Conservation (phyloP, 2,113 vertebrate genomes). For the Apistogramma diplotaenia region DNA sequence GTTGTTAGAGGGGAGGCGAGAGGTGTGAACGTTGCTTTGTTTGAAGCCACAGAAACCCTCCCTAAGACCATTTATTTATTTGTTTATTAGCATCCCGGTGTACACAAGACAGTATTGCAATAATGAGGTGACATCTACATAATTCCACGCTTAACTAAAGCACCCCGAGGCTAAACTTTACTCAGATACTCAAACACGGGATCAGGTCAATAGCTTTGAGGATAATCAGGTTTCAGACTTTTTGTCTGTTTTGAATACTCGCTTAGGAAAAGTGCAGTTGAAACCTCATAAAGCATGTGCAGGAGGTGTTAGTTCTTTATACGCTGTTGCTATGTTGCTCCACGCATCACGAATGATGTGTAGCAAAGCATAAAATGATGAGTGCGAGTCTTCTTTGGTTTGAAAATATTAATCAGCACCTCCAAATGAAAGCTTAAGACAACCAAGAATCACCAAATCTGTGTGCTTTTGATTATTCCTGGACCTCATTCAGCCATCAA, state of each 20-base stretch:
- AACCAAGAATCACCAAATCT: not conserved
- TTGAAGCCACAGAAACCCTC: constrained; percentile 41
- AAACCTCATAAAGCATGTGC: not conserved
- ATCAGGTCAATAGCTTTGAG: constrained; percentile 56
- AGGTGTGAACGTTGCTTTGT: constrained; percentile 50
- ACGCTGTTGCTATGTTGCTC: not conserved
- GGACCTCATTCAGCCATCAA: not conserved
- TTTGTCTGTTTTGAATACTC: constrained; percentile 28
- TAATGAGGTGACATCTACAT: constrained; percentile 72
- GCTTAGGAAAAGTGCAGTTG: not conserved
- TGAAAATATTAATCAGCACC: not conserved
- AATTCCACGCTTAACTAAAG: constrained; percentile 58
- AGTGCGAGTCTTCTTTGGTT: not conserved
- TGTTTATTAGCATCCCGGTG: constrained; percentile 58
- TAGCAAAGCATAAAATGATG: not conserved
- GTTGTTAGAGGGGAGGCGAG: constrained; percentile 26
- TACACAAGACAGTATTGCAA: constrained; percentile 50
- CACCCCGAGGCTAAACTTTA: constrained; percentile 40
- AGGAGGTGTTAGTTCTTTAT: not conserved
- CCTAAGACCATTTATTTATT: constrained; percentile 42
- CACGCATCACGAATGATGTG: not conserved
- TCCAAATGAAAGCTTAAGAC: not conserved
- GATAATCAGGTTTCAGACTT: constrained; percentile 41
- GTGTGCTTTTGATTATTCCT: not conserved
- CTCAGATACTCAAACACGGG: constrained; percentile 53